Conservation (phyloP, 2,888 invertebrate species). For the Cryptus viduatorius region DNA sequence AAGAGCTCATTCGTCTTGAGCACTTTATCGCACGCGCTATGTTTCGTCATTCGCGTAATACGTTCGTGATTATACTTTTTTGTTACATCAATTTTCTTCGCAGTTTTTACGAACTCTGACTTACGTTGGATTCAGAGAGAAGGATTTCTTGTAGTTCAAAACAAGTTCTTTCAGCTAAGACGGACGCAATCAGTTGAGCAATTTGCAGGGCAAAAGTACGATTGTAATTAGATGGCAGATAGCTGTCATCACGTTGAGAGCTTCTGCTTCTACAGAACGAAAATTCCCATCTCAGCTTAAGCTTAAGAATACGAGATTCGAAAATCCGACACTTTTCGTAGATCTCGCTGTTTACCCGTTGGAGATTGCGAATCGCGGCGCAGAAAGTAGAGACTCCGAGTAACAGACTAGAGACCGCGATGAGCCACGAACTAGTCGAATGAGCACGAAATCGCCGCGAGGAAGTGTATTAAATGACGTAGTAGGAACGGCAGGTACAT, state of each 20-base stretch:
- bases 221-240: not conserved
- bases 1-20: not conserved
- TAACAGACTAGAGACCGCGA: not conserved
- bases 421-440: constrained; percentile 14
- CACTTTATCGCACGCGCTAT: not conserved
- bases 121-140: not conserved
- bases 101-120: not conserved
- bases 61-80: not conserved
- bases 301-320: constrained; percentile 30
- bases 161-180: not conserved
- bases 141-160: not conserved
- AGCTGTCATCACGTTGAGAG: not conserved
- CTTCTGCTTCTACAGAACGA: not conserved
- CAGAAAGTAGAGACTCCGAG: not conserved
- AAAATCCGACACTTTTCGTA: constrained; percentile 24
- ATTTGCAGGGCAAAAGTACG: not conserved
- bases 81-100: not conserved
- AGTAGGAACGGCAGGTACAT: not conserved
- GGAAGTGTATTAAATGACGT: constrained; percentile 15
- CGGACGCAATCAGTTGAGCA: not conserved
- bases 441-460: constrained; percentile 20
- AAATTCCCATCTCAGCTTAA: not conserved
- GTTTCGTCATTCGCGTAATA: not conserved
- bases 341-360: constrained; percentile 40
- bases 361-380: constrained; percentile 13